phyloP scores from a whole-genome alignment of 2,113 vertebrate species.

The Pithys albifrons region DNA sequence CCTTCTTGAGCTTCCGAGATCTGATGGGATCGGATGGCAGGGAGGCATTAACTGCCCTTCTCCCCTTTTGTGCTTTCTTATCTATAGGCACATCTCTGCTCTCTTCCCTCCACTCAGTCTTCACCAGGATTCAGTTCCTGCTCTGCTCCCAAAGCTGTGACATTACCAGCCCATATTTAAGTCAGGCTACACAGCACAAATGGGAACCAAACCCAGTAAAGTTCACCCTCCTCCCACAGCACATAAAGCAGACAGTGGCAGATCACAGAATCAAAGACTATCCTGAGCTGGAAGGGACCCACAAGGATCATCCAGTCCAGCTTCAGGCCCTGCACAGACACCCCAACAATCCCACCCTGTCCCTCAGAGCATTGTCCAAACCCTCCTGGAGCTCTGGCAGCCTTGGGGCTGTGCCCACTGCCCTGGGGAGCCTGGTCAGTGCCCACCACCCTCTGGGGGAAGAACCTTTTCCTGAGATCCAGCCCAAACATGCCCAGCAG shows the following conservation, averaged over 20 bases:
- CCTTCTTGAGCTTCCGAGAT: no score
- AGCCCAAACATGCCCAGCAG: not conserved
- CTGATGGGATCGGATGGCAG: no score
- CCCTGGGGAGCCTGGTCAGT: not conserved
- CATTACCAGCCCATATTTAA: not conserved
- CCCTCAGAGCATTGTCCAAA: not conserved
- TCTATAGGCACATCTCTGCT: not conserved
- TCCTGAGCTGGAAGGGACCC: not conserved
- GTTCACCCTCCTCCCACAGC: not conserved
- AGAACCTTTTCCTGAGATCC: rapidly evolving
- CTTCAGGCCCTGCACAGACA: rapidly evolving
- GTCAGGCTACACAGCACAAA: not conserved
- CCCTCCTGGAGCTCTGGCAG: not conserved
- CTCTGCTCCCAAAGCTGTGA: not conserved
- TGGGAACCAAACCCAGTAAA: not conserved
- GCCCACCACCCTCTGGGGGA: not conserved
- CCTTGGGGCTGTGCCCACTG: not conserved
- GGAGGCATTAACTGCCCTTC: no score
- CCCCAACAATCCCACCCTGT: not conserved
- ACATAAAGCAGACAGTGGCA: not conserved
- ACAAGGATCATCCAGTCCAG: rapidly evolving
- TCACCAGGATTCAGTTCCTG: not conserved
- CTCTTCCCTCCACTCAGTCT: not conserved
- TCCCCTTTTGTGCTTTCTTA: not conserved
- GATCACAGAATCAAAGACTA: rapidly evolving